phyloP scores from a whole-genome alignment of 2,888 invertebrate species.

The Epinotia bilunana region DNA sequence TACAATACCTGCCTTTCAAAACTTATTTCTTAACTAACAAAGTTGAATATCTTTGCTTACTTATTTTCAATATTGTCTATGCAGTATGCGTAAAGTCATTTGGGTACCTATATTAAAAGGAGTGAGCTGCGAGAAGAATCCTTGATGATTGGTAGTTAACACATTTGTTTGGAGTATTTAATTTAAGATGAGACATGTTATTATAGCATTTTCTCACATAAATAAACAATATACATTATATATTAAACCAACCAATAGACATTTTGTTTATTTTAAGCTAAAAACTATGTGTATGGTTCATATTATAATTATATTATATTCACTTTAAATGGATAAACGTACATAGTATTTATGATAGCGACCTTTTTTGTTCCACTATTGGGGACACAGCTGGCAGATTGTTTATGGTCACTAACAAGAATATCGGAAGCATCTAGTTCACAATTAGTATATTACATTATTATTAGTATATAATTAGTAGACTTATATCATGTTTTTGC shows the following conservation, averaged over 20 bases:
- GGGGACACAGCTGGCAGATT: not conserved
- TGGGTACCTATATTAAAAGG: slow-evolving; percentile 40
- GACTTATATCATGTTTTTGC: no score
- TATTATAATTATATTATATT: not conserved
- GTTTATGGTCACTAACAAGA: not conserved
- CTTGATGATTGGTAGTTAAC: slow-evolving; percentile 29
- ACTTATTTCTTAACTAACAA: slow-evolving; percentile 10
- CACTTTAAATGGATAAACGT: no score
- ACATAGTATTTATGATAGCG: not conserved
- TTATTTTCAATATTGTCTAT: slow-evolving; percentile 39
- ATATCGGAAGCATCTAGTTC: not conserved
- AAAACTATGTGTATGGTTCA: not conserved
- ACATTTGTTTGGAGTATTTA: not conserved
- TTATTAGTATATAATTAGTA: no score
- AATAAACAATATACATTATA: not conserved
- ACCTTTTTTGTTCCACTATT: not conserved
- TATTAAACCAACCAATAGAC: not conserved
- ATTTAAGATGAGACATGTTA: not conserved
- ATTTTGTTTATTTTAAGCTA: not conserved
- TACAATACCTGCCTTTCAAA: slow-evolving; percentile 5
- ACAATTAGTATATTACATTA: not conserved
- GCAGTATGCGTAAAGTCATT: slow-evolving; percentile 43
- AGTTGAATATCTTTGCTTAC: slow-evolving; percentile 15
- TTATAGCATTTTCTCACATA: not conserved
- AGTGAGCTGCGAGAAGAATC: slow-evolving; percentile 37